Base-by-base conservation (phyloP, 1,140 invertebrate species). In the Hylaeus anthracinus region DNA sequence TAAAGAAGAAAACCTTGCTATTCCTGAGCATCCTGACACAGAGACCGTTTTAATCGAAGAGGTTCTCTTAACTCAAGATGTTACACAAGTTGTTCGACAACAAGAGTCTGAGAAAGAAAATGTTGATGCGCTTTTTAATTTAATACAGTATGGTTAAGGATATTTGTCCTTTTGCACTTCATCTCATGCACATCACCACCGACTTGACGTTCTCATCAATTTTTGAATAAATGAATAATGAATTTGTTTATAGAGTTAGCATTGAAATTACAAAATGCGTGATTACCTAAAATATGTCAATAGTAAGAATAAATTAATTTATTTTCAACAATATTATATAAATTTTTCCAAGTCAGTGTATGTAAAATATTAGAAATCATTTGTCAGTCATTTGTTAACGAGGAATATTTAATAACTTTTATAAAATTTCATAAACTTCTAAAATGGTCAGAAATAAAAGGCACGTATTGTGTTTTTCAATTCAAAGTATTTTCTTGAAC, bases 71-170 rank as follows among this genome's bases (percentile, higher is more conserved):
- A 83, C 88, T 64, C 88, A 92, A 15, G 87, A 92, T 51, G 82
- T 85, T 10, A 89, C 88, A 45, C 85, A 90, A 63, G 89, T 90
- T 26, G 87, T 90, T 3, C 78, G 81, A 2, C 89, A 87, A 53
- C 86, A 91, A 53, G 91, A 93, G 58, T 90, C 92, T 10, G 92
- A 92, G n/a, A 93, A 92, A 48, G 92, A 93, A 82, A 93, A 93
- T 82, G 89, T 91, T 4, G 88, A 92, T 73, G 90, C 91, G 0
- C 67, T 93, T 37, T 90, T 93, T n/a, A 90, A 90, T 84, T 83
- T 93, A 37, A 92, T 93, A 65, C 85, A 90, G 10, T 93, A 91
- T 48, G 85, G 85, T 43, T 90, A 53, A 87, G 45, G 53, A n/a
- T 66, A 6, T 66, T 48, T 45, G 3, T 43, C 39, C 12, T 53